Conservation (phyloP, 2,113 vertebrate species). For the Ahaetulla prasina region DNA sequence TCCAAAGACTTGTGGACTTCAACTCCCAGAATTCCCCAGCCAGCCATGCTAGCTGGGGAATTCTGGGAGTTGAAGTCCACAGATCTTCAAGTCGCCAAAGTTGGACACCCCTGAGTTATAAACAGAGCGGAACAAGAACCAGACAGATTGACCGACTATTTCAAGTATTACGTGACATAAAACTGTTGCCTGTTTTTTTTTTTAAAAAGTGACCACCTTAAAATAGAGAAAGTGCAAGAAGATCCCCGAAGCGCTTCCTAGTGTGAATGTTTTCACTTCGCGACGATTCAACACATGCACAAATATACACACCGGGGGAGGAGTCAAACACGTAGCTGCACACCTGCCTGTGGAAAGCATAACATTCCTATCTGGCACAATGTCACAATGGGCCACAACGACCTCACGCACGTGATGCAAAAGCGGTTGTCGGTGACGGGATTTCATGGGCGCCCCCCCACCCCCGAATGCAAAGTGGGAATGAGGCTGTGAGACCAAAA, state of each 20-base stretch:
- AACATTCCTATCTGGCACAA: background rate
- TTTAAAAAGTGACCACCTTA: background rate
- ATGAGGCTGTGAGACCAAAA: background rate
- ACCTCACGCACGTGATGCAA: background rate
- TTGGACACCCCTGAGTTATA: background rate
- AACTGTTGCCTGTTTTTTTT: background rate
- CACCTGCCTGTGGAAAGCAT: background rate
- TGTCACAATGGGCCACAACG: background rate
- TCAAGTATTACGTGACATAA: background rate
- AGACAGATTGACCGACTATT: background rate
- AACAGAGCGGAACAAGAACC: background rate
- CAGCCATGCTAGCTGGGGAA: no score
- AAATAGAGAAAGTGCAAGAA: background rate
- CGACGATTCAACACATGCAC: background rate
- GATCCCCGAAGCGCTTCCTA: background rate
- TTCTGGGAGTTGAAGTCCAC: background rate
- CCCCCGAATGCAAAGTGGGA: background rate
- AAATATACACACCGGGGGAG: background rate
- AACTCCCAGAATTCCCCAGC: background rate
- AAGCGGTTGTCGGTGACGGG: background rate
- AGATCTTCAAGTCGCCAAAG: background rate
- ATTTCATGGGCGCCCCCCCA: background rate
- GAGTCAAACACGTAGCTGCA: background rate
- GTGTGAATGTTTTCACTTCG: background rate
- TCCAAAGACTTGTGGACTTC: background rate